Conservation (phyloP, 2,888 invertebrate species). For the Campoletis raptor region DNA sequence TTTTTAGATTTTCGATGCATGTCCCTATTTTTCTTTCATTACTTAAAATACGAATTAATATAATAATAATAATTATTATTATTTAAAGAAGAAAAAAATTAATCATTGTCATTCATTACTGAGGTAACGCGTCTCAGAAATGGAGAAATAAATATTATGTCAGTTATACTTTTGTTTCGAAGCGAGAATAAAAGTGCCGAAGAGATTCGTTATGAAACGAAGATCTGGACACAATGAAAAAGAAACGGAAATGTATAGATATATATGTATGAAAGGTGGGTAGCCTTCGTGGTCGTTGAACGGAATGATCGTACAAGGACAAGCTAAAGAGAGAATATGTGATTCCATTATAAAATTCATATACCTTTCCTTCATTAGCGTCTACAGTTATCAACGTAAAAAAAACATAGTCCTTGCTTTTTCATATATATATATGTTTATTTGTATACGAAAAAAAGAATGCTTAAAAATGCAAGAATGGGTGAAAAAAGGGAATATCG, state of each 20-base stretch:
- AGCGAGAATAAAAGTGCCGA: neutral
- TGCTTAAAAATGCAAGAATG: constrained; percentile 59
- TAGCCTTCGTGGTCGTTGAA: constrained; percentile 68
- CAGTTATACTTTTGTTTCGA: neutral
- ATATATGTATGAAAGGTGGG: constrained; percentile 8
- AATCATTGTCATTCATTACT: neutral
- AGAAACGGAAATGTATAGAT: constrained; percentile 38
- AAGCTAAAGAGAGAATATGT: constrained; percentile 6
- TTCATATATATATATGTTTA: neutral
- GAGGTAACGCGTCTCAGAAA: neutral
- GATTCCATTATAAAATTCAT: constrained; percentile 34
- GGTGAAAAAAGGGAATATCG: constrained; percentile 35
- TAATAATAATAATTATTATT: neutral
- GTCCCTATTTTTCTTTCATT: neutral
- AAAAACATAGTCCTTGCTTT: neutral
- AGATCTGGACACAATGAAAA: constrained; percentile 51
- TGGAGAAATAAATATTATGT: constrained; percentile 14
- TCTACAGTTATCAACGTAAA: neutral
- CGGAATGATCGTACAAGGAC: constrained; percentile 68
- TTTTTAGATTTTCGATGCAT: neutral
- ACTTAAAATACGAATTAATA: neutral
- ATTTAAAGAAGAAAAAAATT: neutral
- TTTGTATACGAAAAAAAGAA: neutral
- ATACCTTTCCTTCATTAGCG: constrained; percentile 16
- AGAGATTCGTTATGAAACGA: constrained; percentile 32